A percentile compares a stretch with the other conserved stretches of the same genome.
phyloP scores from a whole-genome alignment of 2,888 invertebrate genomes.

The Ennomos fuscantarius region DNA sequence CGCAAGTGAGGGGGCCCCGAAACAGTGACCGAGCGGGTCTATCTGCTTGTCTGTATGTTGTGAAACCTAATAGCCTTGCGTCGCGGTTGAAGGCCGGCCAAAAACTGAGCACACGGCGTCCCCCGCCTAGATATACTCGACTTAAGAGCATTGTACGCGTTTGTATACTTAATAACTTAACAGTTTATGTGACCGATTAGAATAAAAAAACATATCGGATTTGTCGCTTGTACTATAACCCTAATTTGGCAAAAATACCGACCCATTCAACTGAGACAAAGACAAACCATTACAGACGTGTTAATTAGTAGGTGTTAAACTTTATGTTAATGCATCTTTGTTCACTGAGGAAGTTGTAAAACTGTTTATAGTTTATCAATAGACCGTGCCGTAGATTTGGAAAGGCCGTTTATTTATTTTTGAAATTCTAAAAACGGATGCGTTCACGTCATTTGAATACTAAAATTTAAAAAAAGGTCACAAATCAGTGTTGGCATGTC shows the following conservation, averaged over 20 bases:
- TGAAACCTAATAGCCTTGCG: constrained; percentile 76
- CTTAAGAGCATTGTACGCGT: constrained; percentile 62
- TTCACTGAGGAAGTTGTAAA: constrained; percentile 78
- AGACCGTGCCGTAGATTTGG: constrained; percentile 50
- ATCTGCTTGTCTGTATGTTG: constrained; percentile 67
- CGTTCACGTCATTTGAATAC: constrained; percentile 80
- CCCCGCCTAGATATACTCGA: constrained; percentile 58
- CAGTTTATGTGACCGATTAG: constrained; percentile 54
- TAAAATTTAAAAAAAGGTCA: constrained; percentile 69
- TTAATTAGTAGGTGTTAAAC: constrained; percentile 42
- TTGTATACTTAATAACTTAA: constrained; percentile 43
- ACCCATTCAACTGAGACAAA: constrained; percentile 41
- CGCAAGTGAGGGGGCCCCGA: constrained; percentile 47
- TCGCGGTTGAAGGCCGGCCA: constrained; percentile 77
- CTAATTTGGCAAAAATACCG: constrained; percentile 42
- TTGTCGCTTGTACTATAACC: constrained; percentile 36
- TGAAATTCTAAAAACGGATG: constrained; percentile 81
- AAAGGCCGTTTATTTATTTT: constrained; percentile 70
- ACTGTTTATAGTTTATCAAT: constrained; percentile 73
- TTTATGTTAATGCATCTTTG: constrained; percentile 53
- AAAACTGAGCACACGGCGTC: constrained; percentile 58
- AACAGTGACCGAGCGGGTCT: constrained; percentile 52
- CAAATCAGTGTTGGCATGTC: constrained; percentile 49
- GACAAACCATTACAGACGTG: constrained; percentile 40
- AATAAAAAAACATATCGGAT: constrained; percentile 48